Conservation (phyloP, 2,113 vertebrate genomes). For the Eleginops maclovinus region DNA sequence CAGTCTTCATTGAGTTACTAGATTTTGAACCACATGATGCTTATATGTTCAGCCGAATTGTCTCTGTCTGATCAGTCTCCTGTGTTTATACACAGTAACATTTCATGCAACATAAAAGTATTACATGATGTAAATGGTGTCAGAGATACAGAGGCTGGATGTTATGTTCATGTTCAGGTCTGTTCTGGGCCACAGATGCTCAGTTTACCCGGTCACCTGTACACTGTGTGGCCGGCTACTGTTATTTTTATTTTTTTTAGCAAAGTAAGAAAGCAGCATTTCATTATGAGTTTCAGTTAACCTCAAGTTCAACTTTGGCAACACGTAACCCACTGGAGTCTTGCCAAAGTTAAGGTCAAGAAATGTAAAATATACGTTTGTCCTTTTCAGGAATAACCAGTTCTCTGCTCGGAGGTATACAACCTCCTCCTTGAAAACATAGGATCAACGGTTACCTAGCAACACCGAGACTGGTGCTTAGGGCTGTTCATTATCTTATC, state of each 20-base stretch:
- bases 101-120: conserved; percentile 8
- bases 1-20: neutral
- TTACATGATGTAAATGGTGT: neutral
- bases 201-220: neutral
- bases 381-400: conserved; percentile 19
- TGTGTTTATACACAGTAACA: conserved; percentile 12
- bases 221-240: neutral
- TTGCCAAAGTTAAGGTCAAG: neutral
- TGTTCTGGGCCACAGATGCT: neutral
- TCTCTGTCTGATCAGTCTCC: neutral
- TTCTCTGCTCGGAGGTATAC: conserved; percentile 35
- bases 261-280: conserved; percentile 2
- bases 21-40: neutral
- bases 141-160: conserved; percentile 1
- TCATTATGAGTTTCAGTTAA: conserved; percentile 38
- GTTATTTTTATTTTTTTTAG: neutral
- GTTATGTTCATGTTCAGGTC: conserved; percentile 9
- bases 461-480: conserved; percentile 37
- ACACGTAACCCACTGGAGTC: neutral
- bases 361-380: conserved; percentile 36
- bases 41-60: neutral
- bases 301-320: conserved; percentile 14
- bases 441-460: conserved; percentile 64
- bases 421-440: conserved; percentile 38
- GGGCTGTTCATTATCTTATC: conserved; percentile 17